phyloP scores from a whole-genome alignment of 2,888 invertebrate genomes.

The Chrysopilus asiliformis region DNA sequence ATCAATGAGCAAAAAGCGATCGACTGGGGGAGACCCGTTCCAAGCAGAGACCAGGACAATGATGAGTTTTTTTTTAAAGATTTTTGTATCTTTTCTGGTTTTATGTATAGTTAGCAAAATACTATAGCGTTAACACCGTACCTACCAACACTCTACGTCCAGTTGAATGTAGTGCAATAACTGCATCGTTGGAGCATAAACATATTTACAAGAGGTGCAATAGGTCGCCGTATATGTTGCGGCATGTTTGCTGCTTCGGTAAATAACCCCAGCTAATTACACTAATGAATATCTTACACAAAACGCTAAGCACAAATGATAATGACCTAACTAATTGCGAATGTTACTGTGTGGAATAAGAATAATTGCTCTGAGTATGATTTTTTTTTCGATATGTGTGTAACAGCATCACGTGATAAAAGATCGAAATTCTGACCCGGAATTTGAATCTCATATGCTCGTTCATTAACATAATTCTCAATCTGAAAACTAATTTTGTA shows the following conservation, averaged over 20 bases:
- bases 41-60: too few relatives aligned
- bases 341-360: constrained; percentile 3
- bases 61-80: too few relatives aligned
- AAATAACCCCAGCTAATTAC: constrained; percentile 15
- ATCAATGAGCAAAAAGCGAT: too few relatives aligned
- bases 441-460: too few relatives aligned
- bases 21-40: too few relatives aligned
- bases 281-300: constrained; percentile 16
- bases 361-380: neutral
- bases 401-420: too few relatives aligned
- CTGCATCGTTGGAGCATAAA: neutral
- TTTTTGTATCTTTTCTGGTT: too few relatives aligned
- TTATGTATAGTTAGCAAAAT: too few relatives aligned
- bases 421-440: too few relatives aligned
- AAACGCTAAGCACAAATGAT: constrained; percentile 14
- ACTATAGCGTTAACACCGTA: neutral
- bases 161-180: constrained; percentile 2
- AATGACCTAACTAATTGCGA: constrained; percentile 15
- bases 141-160: neutral
- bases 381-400: too few relatives aligned
- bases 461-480: too few relatives aligned
- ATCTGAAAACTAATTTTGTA: too few relatives aligned
- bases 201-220: constrained; percentile 3
- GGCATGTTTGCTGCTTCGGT: constrained; percentile 10
- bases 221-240: constrained; percentile 2